Evolutionary conservation across 2,888 invertebrate species (phyloP), one percentile per base, ranked within the genome.

Genomic region (Salpingus planirostris): DNA sequence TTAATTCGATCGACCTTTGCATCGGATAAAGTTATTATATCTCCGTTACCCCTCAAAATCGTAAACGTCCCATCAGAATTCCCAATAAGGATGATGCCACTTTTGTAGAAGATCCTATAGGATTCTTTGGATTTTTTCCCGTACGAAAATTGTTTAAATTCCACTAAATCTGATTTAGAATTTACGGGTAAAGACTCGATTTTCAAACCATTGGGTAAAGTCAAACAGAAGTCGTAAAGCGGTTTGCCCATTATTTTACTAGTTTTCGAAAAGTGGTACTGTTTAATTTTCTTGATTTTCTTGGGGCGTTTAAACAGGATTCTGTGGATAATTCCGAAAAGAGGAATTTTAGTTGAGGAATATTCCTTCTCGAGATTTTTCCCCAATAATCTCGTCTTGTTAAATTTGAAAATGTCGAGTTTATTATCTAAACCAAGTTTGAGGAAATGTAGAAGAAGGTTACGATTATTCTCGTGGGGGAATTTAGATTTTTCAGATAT

Each of bases 141-240:
- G 24, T 21, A 34, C 27, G 13, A 45, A 18, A 46, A 43, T 36
- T 57, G 57, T 38, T 54, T 57, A 3, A 55, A 33, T 29, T 50
- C 50, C 2, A 38, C 15, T 3, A 38, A 24, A 7, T 31, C 5
- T n/a, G n/a, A n/a, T n/a, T n/a, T n/a, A 12, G 10, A 12, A 24
- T 32, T 32, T 21, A 15, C 7, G 8, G 49, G 38, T 22, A 50
- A 38, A 15, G 47, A 35, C 11, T 35, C 40, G 11, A 55, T 40
- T 21, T 43, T 43, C 22, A 55, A 25, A 7, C 54, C 54, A 36
- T 53, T 51, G 7, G 54, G 54, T 10, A 54, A 33, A 15, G 48
- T 49, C 8, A 55, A 39, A 11, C 48, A 38, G 22, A 50, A 50
- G 29, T 52, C 48, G 24, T 38, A 41, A 4, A 21, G 11, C 12